Base-by-base conservation (phyloP, 2,113 vertebrate species). In the Xiphophorus maculatus region DNA sequence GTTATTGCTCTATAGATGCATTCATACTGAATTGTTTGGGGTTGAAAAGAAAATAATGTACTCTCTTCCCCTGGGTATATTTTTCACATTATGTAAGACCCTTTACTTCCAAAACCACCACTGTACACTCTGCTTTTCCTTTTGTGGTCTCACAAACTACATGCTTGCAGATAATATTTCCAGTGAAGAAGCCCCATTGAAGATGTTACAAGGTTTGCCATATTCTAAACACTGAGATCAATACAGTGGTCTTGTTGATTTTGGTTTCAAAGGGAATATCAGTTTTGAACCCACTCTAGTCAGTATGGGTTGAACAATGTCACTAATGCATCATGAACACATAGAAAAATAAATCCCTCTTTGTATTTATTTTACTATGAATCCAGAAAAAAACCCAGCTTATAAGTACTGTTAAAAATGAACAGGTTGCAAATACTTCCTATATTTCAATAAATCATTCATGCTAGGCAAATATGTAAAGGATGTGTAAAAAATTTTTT, bases 211-310 rank as follows among this genome's bases (percentile, higher is more conserved):
- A 69, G 63, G 30, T 64, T 73, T 30, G 66, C n/a, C 19, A 29
- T 66, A 27, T 67, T 85, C 71, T 76, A 66, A 75, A 76, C 81
- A 83, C 69, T 66, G 22, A 71, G 44, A 71, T 84, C 66, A 71
- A 79, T 83, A 60, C 60, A 69, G 69, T 14, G 58, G 14, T 68
- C 8, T n/a, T 69, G 67, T 9, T 32, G 76, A 76, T 82, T 77
- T 66, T 42, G 28, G 70, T 81, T 80, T 58, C 74, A 63, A 17
- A 54, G 73, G 63, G 68, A 73, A 66, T 71, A 83, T 78, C 65
- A 48, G 28, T 72, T 77, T 74, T 30, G 13, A 62, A n/a, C 61
- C 30, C 60, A 63, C 42, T 44, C 32, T 58, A 72, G 64, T 72
- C 65, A 69, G 62, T 65, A 61, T 69, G 33, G 67, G 17, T 62